Evolutionary conservation across 35 echinoderm and acorn worm species (phyloP).

Genomic region (Holothuria glaberrima): DNA sequence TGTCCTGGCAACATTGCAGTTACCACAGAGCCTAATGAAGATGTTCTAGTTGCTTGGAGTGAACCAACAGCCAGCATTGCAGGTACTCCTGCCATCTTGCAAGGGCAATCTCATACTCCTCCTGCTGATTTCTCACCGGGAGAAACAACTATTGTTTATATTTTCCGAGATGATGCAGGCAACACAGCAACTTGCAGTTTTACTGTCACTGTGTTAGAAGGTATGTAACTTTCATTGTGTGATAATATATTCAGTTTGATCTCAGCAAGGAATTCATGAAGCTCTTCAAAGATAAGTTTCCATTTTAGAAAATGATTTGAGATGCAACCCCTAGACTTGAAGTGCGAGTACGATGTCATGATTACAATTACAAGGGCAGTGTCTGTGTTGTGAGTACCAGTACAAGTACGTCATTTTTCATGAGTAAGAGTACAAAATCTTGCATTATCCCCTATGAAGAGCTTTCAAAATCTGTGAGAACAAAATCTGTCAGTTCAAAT

Average conservation of each 20-base stretch:
- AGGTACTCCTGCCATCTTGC: neutral
- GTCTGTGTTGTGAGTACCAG: too few relatives aligned
- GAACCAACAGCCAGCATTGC: conserved; percentile 24
- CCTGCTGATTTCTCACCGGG: neutral
- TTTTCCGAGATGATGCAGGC: neutral
- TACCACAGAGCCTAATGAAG: neutral
- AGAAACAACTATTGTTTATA: neutral
- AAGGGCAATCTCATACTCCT: neutral
- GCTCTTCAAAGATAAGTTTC: too few relatives aligned
- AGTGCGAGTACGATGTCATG: too few relatives aligned
- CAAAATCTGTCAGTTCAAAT: too few relatives aligned
- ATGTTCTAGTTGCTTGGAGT: neutral
- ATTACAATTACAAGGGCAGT: too few relatives aligned
- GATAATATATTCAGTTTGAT: neutral
- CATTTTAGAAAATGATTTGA: too few relatives aligned
- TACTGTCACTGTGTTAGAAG: conserved; percentile 9
- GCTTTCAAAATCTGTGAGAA: too few relatives aligned
- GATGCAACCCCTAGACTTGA: too few relatives aligned
- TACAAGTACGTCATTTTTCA: too few relatives aligned
- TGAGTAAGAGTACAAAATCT: too few relatives aligned
- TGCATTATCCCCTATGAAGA: too few relatives aligned
- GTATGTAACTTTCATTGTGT: neutral
- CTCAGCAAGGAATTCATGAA: too few relatives aligned
- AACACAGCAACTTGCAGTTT: neutral
- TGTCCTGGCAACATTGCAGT: conserved; percentile 31